Base-by-base conservation (phyloP, 2,888 invertebrate genomes). In the Falcaria lacertinaria region DNA sequence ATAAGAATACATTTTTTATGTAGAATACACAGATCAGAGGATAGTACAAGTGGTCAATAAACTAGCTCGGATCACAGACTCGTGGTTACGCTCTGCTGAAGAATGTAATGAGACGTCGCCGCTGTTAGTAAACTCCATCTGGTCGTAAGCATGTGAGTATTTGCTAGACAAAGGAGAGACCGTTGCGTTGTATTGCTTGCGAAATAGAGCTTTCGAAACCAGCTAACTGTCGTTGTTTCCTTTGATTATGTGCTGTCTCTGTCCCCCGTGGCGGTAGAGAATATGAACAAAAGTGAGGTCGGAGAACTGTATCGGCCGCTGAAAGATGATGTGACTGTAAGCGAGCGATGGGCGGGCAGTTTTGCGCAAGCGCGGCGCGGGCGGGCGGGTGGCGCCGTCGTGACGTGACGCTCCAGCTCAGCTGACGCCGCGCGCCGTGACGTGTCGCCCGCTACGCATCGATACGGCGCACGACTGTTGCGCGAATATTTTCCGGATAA, bases 341-440 rank as follows among this genome's bases (percentile, higher is more conserved):
- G 50, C 55, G 56, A 33, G 49, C 46, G 60, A 52, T 58, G 61
- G 73, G 73, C 68, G 70, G 69, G 60, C 64, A 61, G 69, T 47
- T 62, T 57, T 73, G 85, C 83, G 85, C 83, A 77, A 60, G 82
- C 80, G 82, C 84, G 78, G 61, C 46, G 48, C 48, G 60, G 63
- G 66, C 64, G 55, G 52, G 52, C 67, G 72, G 71, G 73, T 75
- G 77, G 77, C 76, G 77, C 69, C 73, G 67, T 56, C 57, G 71
- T 75, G 80, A 72, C 80, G 83, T 74, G 74, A 57, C 69, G 64
- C 63, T 64, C 57, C 60, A 65, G 68, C 77, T 64, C 85, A 85
- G 85, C 86, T 84, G 86, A 85, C 82, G 80, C 66, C 37, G 37
- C 15, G 22, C 22, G 22, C 33, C 14, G 33, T 15, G 33, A 14